A percentile compares a stretch with the other conserved stretches of the same genome.
phyloP scores from a whole-genome alignment of 2,113 vertebrate species.

The Equus przewalskii region DNA sequence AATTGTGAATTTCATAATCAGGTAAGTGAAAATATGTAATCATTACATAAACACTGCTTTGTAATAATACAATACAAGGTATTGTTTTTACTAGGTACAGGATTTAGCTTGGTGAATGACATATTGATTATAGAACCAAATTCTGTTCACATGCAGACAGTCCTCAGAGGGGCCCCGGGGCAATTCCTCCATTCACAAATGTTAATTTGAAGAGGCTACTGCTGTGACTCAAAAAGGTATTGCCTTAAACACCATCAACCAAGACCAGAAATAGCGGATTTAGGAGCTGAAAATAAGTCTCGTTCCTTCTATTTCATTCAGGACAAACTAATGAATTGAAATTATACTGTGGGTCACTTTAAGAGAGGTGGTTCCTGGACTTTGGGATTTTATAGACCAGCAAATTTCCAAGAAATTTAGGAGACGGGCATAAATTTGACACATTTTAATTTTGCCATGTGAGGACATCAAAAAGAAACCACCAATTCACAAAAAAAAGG shows the following conservation, averaged over 20 bases:
- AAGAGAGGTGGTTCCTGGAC: background rate
- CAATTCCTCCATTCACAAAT: background rate
- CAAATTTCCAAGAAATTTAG: slow-evolving; percentile 54
- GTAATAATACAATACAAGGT: slow-evolving; percentile 53
- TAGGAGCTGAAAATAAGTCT: background rate
- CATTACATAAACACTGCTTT: slow-evolving; percentile 42
- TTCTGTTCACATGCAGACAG: background rate
- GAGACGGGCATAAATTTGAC: background rate
- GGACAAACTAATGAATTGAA: background rate
- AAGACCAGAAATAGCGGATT: background rate
- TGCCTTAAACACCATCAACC: background rate
- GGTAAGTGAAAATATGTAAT: slow-evolving; percentile 58
- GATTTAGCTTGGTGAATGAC: slow-evolving; percentile 26
- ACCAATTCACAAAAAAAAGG: background rate
- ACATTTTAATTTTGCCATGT: background rate
- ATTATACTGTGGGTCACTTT: background rate
- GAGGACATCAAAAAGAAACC: background rate
- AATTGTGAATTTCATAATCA: slow-evolving; percentile 48
- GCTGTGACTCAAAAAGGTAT: background rate
- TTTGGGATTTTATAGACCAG: background rate
- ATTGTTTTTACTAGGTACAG: slow-evolving; percentile 16
- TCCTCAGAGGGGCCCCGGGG: background rate
- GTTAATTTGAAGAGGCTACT: slow-evolving; percentile 44
- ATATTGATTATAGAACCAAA: background rate
- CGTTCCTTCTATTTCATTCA: background rate